Percentiles rank a stretch among this genome's conserved stretches.
Conservation (phyloP, 2,113 vertebrate species). For the Pygoscelis antarcticus region DNA sequence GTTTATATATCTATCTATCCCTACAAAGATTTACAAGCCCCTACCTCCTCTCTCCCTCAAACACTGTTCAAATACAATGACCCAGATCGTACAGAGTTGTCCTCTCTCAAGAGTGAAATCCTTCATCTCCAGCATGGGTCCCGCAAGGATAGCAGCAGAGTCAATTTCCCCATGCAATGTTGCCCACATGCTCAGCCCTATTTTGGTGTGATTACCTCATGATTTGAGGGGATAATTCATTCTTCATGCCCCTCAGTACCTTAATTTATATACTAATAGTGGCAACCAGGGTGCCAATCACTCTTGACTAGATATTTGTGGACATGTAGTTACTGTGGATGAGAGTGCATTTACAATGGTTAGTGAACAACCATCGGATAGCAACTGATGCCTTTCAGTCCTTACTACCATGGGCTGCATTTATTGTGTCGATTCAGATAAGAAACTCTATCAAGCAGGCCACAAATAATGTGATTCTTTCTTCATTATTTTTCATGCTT, state of each 20-base stretch:
- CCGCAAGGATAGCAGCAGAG: neutral
- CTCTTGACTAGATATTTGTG: slow-evolving; percentile 47
- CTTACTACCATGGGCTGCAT: neutral
- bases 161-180: slow-evolving; percentile 49
- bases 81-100: neutral
- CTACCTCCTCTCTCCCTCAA: neutral
- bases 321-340: slow-evolving; percentile 32
- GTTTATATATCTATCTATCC: neutral
- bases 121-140: slow-evolving; percentile 8
- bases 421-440: slow-evolving; percentile 16
- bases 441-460: slow-evolving; percentile 2
- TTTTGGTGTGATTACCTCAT: slow-evolving; percentile 44
- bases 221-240: slow-evolving; percentile 57
- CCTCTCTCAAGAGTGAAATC: slow-evolving; percentile 3
- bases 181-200: slow-evolving; percentile 36
- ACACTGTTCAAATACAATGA: neutral
- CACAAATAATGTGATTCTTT: neutral
- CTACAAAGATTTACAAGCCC: neutral
- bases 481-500: neutral
- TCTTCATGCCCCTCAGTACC: slow-evolving; percentile 34
- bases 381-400: slow-evolving; percentile 7
- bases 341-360: slow-evolving; percentile 38
- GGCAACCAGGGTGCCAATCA: slow-evolving; percentile 57
- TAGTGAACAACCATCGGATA: neutral
- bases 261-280: slow-evolving; percentile 43